Evolutionary conservation across 2,888 invertebrate species (phyloP).

Genomic region (Heliconius hortense): DNA sequence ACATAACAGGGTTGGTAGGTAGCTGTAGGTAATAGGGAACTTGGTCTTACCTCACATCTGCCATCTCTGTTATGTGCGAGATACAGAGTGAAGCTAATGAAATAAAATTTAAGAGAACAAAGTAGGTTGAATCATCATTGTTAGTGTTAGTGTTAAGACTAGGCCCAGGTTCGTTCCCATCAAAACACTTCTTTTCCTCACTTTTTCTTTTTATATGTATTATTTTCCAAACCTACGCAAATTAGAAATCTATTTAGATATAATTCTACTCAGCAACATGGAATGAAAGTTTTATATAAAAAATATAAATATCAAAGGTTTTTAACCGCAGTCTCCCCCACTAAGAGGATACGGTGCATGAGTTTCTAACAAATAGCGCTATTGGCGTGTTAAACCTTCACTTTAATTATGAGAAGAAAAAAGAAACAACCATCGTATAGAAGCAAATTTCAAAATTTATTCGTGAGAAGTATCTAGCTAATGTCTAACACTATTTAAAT

Average conservation of each 20-base stretch:
- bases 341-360: slow-evolving; percentile 59
- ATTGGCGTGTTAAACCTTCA: slow-evolving; percentile 63
- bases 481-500: not conserved
- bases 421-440: slow-evolving; percentile 48
- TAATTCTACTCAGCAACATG: not conserved
- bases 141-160: no score
- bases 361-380: slow-evolving; percentile 63
- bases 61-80: no score
- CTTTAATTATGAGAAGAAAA: slow-evolving; percentile 57
- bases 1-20: no score
- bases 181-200: not conserved
- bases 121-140: no score
- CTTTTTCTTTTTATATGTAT: not conserved
- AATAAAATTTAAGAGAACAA: no score
- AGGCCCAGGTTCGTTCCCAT: not conserved
- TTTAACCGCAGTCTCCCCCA: slow-evolving; percentile 49
- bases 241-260: not conserved
- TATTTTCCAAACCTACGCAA: not conserved
- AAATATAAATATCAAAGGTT: slow-evolving; percentile 43
- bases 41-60: no score
- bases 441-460: slow-evolving; percentile 21
- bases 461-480: slow-evolving; percentile 20
- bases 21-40: no score
- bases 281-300: not conserved
- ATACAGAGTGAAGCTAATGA: no score